phyloP scores from a whole-genome alignment of 53 echinoderm and acorn worm genomes.

The Zoroaster sp. region DNA sequence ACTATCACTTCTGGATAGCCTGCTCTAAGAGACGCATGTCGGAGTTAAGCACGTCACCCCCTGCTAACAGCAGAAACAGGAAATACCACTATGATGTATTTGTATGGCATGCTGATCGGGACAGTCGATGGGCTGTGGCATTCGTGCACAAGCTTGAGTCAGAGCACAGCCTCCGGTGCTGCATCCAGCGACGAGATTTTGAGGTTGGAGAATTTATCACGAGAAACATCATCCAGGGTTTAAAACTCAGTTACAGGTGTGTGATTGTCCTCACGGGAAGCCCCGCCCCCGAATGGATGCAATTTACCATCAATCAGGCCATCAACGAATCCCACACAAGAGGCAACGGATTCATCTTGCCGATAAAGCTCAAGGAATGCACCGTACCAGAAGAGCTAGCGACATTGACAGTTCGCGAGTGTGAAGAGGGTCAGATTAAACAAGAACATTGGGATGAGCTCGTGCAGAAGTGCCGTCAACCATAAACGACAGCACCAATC shows the following conservation, averaged over 20 bases:
- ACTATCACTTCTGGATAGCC: conserved; percentile 64
- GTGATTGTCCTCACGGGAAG: conserved; percentile 62
- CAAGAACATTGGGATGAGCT: conserved; percentile 52
- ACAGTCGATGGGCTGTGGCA: conserved; percentile 73
- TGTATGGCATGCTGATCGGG: conserved; percentile 58
- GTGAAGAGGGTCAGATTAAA: conserved; percentile 48
- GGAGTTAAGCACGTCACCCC: background rate
- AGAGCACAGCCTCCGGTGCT: conserved; percentile 41
- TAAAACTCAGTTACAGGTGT: conserved; percentile 60
- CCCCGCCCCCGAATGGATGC: background rate
- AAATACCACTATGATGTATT: conserved; percentile 65
- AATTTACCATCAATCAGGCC: conserved; percentile 8
- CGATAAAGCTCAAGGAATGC: conserved; percentile 53
- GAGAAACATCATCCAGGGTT: conserved; percentile 14
- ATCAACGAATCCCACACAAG: conserved; percentile 1
- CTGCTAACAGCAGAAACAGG: no score
- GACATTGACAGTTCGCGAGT: conserved; percentile 22
- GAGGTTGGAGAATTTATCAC: conserved; percentile 9
- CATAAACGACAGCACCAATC: no score
- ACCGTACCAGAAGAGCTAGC: background rate
- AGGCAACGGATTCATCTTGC: conserved; percentile 45
- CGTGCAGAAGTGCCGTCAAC: background rate
- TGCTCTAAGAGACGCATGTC: conserved; percentile 15
- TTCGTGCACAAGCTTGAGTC: conserved; percentile 71
- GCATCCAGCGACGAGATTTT: conserved; percentile 75